Conservation (phyloP, 1,140 invertebrate genomes). For the Drosophila simulans region DNA sequence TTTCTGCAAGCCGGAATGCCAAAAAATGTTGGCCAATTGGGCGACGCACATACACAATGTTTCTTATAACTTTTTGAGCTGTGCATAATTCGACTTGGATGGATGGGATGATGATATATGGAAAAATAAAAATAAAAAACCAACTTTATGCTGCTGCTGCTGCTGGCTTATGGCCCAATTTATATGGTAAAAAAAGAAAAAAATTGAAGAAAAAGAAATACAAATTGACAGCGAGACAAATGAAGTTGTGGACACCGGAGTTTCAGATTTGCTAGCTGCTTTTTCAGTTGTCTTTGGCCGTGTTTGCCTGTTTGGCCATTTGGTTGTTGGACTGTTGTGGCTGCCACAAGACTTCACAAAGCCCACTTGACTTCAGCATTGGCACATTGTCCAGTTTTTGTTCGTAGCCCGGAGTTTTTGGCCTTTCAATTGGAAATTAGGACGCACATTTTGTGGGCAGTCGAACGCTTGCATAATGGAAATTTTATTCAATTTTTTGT, state of each 20-base stretch:
- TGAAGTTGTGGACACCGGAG: conserved; percentile 49
- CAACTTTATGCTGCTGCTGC: conserved; percentile 1
- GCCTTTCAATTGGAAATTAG: conserved; percentile 51
- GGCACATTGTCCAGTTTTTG: conserved; percentile 47
- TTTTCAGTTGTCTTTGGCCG: conserved; percentile 21
- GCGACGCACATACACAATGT: conserved; percentile 25
- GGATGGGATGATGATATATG: conserved; percentile 34
- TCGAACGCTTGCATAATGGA: conserved; percentile 40
- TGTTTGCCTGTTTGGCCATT: conserved; percentile 9
- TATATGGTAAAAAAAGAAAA: conserved; percentile 14
- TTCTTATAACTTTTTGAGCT: conserved; percentile 31
- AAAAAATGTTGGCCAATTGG: conserved; percentile 48
- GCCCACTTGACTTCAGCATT: conserved; percentile 42
- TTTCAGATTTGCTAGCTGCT: conserved; percentile 28
- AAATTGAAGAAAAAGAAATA: conserved; percentile 31
- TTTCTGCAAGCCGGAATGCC: conserved; percentile 29
- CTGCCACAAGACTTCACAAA: conserved; percentile 42
- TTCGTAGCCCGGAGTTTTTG: conserved; percentile 27
- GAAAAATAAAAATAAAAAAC: conserved; percentile 11
- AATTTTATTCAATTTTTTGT: conserved; percentile 12
- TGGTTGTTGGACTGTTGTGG: conserved; percentile 11
- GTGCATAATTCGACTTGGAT: conserved; percentile 56
- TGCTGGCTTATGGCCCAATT: conserved; percentile 44
- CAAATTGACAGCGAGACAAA: conserved; percentile 53
- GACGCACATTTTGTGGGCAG: conserved; percentile 43